Conservation (phyloP, 2,797 vertebrate genomes). For the Anisognathus igniventris region DNA sequence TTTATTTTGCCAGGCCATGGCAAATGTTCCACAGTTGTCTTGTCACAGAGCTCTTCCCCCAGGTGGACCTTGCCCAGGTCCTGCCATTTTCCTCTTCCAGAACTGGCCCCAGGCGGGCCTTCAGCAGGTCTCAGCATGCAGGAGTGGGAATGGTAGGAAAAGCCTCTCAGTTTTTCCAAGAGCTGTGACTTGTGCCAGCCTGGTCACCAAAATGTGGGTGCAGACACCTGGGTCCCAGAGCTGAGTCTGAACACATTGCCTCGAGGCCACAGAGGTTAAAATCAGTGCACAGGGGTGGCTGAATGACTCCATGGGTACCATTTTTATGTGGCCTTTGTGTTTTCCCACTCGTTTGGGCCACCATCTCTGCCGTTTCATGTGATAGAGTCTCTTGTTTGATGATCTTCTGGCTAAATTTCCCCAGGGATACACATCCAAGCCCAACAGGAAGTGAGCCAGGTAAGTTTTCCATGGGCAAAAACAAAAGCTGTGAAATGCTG, state of each 20-base stretch:
- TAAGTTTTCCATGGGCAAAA: not conserved
- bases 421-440: not conserved
- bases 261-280: not conserved
- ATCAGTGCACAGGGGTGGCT: not conserved
- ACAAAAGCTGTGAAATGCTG: not conserved
- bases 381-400: not conserved
- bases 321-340: not conserved
- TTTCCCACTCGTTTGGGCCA: not conserved
- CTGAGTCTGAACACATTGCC: rapidly evolving
- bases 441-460: not conserved
- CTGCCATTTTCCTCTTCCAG: not conserved
- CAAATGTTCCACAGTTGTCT: not conserved
- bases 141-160: not conserved
- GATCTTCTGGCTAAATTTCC: not conserved
- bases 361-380: not conserved
- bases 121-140: not conserved
- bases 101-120: not conserved
- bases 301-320: not conserved
- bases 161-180: not conserved
- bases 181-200: not conserved
- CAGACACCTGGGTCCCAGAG: not conserved
- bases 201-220: not conserved
- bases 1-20: not conserved
- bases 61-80: not conserved
- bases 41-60: rapidly evolving